Evolutionary conservation across 2,797 vertebrate genomes (phyloP).

Genomic region (Phoeniculus purpureus): DNA sequence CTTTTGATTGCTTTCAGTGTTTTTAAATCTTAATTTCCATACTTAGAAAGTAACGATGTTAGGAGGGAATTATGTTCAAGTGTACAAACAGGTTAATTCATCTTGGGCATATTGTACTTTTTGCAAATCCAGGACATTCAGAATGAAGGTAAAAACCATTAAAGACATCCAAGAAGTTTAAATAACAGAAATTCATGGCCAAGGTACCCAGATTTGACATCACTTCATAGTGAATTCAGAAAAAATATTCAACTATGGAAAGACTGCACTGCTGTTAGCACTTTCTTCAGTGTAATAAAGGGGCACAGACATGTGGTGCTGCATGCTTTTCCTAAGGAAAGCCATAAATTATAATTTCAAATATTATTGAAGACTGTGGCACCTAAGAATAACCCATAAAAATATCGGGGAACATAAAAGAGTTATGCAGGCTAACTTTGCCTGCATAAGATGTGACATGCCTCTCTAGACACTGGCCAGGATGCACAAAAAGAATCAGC

Average conservation of each 20-base stretch:
- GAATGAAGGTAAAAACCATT: background rate
- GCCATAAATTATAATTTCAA: background rate
- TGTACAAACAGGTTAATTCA: background rate
- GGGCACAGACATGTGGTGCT: background rate
- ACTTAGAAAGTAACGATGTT: background rate
- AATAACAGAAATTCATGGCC: background rate
- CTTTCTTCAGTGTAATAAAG: background rate
- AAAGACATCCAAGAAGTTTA: background rate
- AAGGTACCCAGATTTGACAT: background rate
- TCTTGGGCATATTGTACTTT: background rate
- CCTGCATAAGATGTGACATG: background rate
- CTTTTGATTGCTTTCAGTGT: background rate
- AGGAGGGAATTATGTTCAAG: background rate
- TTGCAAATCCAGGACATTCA: background rate
- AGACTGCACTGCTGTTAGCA: background rate
- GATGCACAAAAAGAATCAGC: background rate
- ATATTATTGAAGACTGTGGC: background rate
- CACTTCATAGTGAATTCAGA: background rate
- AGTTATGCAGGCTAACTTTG: background rate
- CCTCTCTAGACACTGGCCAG: background rate
- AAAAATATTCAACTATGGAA: background rate
- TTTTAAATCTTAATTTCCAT: background rate
- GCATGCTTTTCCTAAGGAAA: background rate
- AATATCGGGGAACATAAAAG: background rate
- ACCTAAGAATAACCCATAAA: background rate